Conservation (phyloP, 2,113 vertebrate species). For the Sus scrofa region T2T-Sscrofa CM000830.6:121242501-121243000, state of each 20-base stretch:
- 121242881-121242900: not conserved
- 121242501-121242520: not conserved
- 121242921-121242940: not conserved
- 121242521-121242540: not conserved
- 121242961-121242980: not conserved
- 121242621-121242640: not conserved
- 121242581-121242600: not conserved
- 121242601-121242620: not conserved
- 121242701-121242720: not conserved
- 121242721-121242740: not conserved
- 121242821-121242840: not conserved
- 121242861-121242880: not conserved
- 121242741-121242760: not conserved
- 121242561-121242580: conserved; percentile 5
- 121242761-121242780: not conserved
- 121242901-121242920: not conserved
- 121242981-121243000: not conserved
- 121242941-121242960: not conserved
- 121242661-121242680: not conserved
- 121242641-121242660: not conserved
- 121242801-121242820: not conserved
- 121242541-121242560: not conserved
- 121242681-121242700: not conserved
- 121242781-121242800: not conserved
- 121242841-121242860: not conserved